Percentiles rank a stretch among this genome's conserved stretches.
Conservation (phyloP, 2,797 vertebrate species). For the Trachops cirrhosus region DNA sequence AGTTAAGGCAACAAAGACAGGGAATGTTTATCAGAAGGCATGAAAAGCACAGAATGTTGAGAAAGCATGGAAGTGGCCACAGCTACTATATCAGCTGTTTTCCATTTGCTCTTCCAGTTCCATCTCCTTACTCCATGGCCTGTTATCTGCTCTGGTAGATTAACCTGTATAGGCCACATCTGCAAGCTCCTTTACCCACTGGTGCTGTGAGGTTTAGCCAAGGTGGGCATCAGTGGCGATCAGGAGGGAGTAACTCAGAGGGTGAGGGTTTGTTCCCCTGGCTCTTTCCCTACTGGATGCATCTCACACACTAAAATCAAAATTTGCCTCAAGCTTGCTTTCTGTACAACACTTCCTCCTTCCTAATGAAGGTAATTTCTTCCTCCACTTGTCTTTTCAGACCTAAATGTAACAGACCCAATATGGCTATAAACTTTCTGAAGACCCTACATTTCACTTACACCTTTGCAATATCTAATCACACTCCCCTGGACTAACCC, state of each 20-base stretch:
- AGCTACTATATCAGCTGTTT: neutral
- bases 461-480: neutral
- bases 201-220: neutral
- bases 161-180: neutral
- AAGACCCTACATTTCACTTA: neutral
- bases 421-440: neutral
- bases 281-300: neutral
- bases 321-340: neutral
- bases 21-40: neutral
- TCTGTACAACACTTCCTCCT: neutral
- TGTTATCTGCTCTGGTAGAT: neutral
- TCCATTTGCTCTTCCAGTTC: neutral
- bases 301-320: neutral
- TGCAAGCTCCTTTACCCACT: neutral
- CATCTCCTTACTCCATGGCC: too few relatives aligned
- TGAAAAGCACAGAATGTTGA: neutral
- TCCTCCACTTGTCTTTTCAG: neutral
- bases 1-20: neutral
- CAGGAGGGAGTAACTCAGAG: neutral
- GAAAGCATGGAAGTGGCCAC: neutral
- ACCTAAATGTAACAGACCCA: neutral
- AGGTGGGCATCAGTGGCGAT: neutral
- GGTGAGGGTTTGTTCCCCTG: neutral
- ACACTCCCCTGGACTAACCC: neutral
- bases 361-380: neutral